Conservation (phyloP, 1,140 invertebrate species). For the Parasteatoda tepidariorum region DNA sequence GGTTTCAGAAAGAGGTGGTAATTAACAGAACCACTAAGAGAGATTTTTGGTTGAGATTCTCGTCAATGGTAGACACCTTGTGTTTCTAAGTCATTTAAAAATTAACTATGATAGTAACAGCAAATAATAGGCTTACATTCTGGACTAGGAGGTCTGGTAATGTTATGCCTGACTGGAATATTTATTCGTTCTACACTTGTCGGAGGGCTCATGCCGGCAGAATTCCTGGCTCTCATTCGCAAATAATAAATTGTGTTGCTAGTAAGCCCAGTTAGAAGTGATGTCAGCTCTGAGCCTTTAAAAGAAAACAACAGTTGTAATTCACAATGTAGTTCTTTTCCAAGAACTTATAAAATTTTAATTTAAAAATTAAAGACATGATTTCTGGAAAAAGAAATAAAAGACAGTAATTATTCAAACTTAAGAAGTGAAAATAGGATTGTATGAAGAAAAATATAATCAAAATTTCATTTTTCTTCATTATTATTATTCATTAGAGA, state of each 20-base stretch:
- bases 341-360: neutral
- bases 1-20: too few species aligned
- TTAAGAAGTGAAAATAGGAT: too few species aligned
- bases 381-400: too few species aligned
- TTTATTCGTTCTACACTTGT: slow-evolving; percentile 44
- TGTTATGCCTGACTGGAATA: slow-evolving; percentile 52
- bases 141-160: slow-evolving; percentile 36
- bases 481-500: too few species aligned
- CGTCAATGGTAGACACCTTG: too few species aligned
- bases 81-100: too few species aligned
- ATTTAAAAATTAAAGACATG: neutral
- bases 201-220: slow-evolving; percentile 71
- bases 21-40: too few species aligned
- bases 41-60: too few species aligned
- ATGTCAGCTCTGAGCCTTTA: slow-evolving; percentile 65
- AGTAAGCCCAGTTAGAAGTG: slow-evolving; percentile 65
- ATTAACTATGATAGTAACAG: neutral
- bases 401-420: too few species aligned
- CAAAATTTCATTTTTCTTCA: too few species aligned
- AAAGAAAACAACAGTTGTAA: neutral
- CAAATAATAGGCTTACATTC: slow-evolving; percentile 22
- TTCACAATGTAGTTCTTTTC: neutral
- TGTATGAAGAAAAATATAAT: too few species aligned
- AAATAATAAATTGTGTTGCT: slow-evolving; percentile 72
- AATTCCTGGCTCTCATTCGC: slow-evolving; percentile 72